Evolutionary conservation across 1,140 invertebrate species (phyloP), one percentile per base, ranked within the genome.

Genomic region (Ladona fulva): DNA sequence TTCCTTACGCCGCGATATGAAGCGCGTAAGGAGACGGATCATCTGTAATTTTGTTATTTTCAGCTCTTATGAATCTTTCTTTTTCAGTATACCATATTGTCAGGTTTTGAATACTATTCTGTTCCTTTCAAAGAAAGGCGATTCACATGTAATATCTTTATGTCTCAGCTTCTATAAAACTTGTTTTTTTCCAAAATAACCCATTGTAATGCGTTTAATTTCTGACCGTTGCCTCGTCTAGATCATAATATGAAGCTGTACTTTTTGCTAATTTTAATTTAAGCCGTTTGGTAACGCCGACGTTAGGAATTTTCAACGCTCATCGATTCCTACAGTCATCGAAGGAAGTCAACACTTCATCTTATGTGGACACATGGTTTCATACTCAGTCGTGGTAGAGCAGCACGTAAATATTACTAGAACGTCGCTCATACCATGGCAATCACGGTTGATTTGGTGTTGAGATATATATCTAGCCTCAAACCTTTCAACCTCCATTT

Each of bases 121-220:
- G 52, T 66, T 66, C 52, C 52, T 66, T 66, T 66, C 52, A 66
- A 66, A 66, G 52, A 66, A 66, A 66, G 52, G 52, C 52, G 52
- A 22, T 22, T 19, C 52, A 66, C 52, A 16, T 66, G 52, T 66
- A 66, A 19, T 66, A 19, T 66, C n/a, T 16, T 66, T 66, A 19
- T 66, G 52, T 66, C 52, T 66, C 52, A 66, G 52, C 52, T 66
- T 66, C 52, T 66, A 66, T 66, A 66, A 66, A 66, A 66, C n/a
- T 66, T 66, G 52, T 66, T 66, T 66, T 37, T 66, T 19, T 66
- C 52, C 52, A 66, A 66, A 66, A 66, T 66, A 66, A 66, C 52
- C 14, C 5, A 1, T 66, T 66, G 52, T 66, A 1, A 66, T 66
- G 52, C 14, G n/a, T 66, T 66, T 66, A 66, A 19, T 66, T 19